A percentile compares a stretch with the other conserved stretches of the same genome.
Evolutionary conservation across 2,888 invertebrate genomes (phyloP).

Genomic region (Perithous albicinctus): DNA sequence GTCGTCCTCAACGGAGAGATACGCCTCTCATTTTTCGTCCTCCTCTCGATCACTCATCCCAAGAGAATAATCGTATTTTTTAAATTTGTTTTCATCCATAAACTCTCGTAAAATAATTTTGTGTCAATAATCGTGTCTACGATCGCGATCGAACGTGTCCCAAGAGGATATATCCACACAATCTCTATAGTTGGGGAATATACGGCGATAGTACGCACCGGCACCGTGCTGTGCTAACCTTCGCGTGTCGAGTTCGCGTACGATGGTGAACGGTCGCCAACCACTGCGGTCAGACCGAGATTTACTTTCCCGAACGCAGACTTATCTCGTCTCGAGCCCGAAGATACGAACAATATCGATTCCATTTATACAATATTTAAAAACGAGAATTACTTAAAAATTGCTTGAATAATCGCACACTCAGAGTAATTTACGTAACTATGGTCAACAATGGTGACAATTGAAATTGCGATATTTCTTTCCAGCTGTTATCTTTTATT

Average conservation of each 20-base stretch:
- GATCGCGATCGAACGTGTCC: background rate
- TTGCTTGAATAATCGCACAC: background rate
- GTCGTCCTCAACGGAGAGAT: constrained; percentile 65
- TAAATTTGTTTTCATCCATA: background rate
- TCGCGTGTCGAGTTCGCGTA: constrained; percentile 49
- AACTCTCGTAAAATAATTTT: background rate
- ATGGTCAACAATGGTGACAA: background rate
- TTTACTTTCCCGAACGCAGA: constrained; percentile 43
- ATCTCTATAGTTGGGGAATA: background rate
- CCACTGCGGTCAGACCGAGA: background rate
- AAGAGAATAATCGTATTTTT: background rate
- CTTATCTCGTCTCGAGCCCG: constrained; percentile 2
- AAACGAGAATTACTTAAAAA: background rate
- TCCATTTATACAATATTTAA: background rate
- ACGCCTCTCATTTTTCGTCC: constrained; percentile 50
- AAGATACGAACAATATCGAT: constrained; percentile 14
- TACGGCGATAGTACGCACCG: constrained; percentile 14
- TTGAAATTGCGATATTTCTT: too few relatives aligned
- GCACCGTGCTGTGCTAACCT: constrained; percentile 30
- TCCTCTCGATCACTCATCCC: background rate
- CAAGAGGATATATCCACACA: background rate
- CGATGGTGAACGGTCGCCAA: constrained; percentile 15
- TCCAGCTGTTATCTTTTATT: too few relatives aligned
- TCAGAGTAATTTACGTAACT: too few relatives aligned
- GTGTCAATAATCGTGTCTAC: background rate